Evolutionary conservation across 2,113 vertebrate species (phyloP).

Genomic region (Ammodytes dubius): DNA sequence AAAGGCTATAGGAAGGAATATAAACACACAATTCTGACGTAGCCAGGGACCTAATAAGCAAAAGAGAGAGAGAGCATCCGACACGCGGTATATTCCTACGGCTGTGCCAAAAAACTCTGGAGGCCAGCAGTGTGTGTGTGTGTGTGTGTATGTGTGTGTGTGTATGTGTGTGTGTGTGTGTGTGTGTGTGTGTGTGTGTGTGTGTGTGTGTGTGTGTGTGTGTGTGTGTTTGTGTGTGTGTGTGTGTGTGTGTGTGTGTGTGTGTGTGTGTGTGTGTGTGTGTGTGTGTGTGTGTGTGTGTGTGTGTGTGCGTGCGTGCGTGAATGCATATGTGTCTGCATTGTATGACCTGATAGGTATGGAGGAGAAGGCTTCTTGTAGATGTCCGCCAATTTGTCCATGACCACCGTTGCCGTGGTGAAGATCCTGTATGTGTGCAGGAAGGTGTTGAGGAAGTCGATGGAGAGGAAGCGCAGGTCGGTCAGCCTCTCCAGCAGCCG

Average conservation of each 20-base stretch:
- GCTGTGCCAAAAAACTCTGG: constrained; percentile 48
- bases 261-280: background rate
- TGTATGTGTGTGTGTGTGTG: constrained; percentile 5
- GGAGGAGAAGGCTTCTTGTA: constrained; percentile 96
- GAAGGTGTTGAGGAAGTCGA: constrained; percentile 99
- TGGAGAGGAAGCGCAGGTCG: constrained; percentile 97
- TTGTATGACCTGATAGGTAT: constrained; percentile 92
- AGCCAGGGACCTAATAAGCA: constrained; percentile 25
- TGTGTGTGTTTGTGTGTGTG: constrained; percentile 21
- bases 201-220: constrained; percentile 7
- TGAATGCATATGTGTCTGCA: constrained; percentile 23
- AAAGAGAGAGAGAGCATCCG: constrained; percentile 29
- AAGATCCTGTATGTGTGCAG: constrained; percentile 99
- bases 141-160: constrained; percentile 15
- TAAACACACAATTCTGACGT: constrained; percentile 36
- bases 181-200: background rate
- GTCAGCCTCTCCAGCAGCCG: constrained; percentile 96
- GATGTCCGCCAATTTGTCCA: constrained; percentile 96
- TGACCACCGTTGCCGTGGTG: constrained; percentile 91
- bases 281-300: constrained; percentile 16
- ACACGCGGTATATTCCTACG: constrained; percentile 26
- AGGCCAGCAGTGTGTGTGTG: background rate
- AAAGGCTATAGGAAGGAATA: constrained; percentile 39
- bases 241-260: too few species aligned
- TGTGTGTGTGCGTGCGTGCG: constrained; percentile 28